Base-by-base conservation (phyloP, 2,797 vertebrate species). In the Rhinichthys osculus region DNA sequence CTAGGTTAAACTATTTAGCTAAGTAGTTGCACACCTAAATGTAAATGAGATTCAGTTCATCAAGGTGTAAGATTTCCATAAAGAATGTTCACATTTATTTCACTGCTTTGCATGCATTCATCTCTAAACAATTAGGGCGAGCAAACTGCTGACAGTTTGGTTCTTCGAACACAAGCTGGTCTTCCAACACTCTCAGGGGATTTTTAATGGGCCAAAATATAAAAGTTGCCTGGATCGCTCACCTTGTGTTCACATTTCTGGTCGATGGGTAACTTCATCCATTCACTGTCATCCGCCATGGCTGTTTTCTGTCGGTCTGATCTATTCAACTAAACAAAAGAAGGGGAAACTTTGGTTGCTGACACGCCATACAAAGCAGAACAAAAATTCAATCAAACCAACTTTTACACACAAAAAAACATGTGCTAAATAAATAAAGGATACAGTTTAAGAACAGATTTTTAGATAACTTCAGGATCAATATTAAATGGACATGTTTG, bases 191-290 rank as follows among this genome's bases (percentile, higher is more conserved):
- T 7, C 9, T 77, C 13, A 27, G 59, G 5, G 52, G 35, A 62
- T 62, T 79, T 35, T 19, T 21, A 27, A 11, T 4, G 17, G 57
- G 21, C 44, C 62, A 38, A 72, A 78, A 54, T 13, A 10, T 19
- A 50, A 72, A 69, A 54, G 21, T 11, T 21, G 4, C 35, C 92
- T 81, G 64, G 38, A 91, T 89, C 16, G 64, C 90, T 94, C 92
- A 99, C 98, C 98, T 99, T 99, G 89, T 99, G 98, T 94, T 99
- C 98, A 94, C 98, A 99, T 94, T 98, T 99, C 93, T 99, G 98
- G 92, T 99, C 98, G 85, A 97, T 91, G 40, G 98, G 97, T 92
- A 99, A 94, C 94, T 99, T 99, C 95, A 98, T 95, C 98, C 98
- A 99, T 90, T 99, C 98, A 62, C 96, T 98, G 91, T 99, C 98